A percentile compares a stretch with the other conserved stretches of the same genome.
Conservation (phyloP, 2,797 vertebrate species). For the Mormyrus proboscirostris region DNA sequence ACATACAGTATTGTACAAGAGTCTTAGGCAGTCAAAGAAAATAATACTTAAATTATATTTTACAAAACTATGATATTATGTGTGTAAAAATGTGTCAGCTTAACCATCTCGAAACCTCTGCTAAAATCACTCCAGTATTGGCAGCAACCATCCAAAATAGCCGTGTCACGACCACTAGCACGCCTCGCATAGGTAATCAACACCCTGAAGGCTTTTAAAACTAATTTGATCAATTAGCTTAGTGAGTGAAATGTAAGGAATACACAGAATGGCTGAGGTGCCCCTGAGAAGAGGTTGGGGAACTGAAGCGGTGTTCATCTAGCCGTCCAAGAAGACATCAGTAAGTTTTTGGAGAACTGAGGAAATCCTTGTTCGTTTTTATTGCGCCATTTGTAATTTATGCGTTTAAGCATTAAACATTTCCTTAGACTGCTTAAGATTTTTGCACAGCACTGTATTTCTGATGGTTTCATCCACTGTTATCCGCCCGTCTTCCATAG, state of each 20-base stretch:
- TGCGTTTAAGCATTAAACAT: not conserved
- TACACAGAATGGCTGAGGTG: not conserved
- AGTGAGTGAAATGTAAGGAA: not conserved
- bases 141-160: not conserved
- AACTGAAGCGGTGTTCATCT: no score
- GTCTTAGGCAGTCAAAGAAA: not conserved
- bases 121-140: not conserved
- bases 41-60: not conserved
- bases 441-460: not conserved
- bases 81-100: not conserved
- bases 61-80: not conserved
- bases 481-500: not conserved
- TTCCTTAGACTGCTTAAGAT: not conserved
- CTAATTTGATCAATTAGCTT: not conserved
- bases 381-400: no score
- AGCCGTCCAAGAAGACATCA: no score
- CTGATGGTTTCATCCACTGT: not conserved
- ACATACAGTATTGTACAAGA: not conserved
- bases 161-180: not conserved
- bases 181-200: not conserved
- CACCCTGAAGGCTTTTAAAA: not conserved
- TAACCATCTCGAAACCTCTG: not conserved
- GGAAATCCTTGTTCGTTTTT: no score
- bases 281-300: no score
- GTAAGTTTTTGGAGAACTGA: no score